A percentile compares a stretch with the other conserved stretches of the same genome.
Conservation (phyloP, 2,797 vertebrate genomes). For the Crypturellus tataupa region DNA sequence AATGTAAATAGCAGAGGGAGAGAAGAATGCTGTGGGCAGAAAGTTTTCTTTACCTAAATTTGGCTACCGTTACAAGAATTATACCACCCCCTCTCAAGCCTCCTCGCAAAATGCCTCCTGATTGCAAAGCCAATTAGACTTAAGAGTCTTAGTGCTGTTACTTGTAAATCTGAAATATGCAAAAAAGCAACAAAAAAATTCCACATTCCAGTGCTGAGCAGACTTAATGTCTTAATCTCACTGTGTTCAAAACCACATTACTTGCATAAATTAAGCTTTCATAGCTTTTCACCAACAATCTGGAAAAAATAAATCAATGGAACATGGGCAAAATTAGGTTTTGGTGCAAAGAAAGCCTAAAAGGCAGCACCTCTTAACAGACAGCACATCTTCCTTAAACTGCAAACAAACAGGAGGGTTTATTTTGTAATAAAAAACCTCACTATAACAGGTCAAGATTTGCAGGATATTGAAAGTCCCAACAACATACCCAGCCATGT, state of each 20-base stretch:
- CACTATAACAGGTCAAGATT: constrained; percentile 1
- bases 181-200: background rate
- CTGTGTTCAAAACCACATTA: background rate
- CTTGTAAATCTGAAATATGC: background rate
- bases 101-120: background rate
- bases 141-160: background rate
- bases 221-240: constrained; percentile 1
- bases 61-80: background rate
- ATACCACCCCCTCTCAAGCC: background rate
- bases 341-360: background rate
- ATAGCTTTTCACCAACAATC: background rate
- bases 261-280: background rate
- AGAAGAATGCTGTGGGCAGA: background rate
- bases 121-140: constrained; percentile 1
- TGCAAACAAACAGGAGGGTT: background rate
- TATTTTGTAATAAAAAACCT: background rate
- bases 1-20: background rate
- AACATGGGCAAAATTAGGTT: background rate
- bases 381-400: background rate
- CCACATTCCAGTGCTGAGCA: background rate
- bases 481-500: background rate
- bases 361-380: background rate
- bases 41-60: background rate
- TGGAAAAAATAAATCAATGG: background rate
- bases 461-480: background rate